Conservation (phyloP, 2,797 vertebrate species). For the Gymnoscopelus braueri region DNA sequence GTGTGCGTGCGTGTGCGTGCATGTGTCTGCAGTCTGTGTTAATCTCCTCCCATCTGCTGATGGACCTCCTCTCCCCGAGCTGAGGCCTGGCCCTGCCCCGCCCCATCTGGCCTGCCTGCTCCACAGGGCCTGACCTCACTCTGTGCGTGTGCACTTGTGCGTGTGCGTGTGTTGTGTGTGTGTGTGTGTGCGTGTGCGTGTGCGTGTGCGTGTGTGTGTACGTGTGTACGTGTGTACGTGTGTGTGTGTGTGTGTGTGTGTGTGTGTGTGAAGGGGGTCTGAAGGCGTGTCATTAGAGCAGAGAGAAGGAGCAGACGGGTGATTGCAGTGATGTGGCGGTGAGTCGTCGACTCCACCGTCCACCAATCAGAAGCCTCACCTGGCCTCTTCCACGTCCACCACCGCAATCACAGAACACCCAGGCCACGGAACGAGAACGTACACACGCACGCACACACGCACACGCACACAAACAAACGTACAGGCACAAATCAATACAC, state of each 20-base stretch:
- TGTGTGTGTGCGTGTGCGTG: conserved; percentile 26
- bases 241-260: neutral
- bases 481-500: no score
- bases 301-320: conserved; percentile 76
- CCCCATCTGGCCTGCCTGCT: conserved; percentile 66
- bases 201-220: conserved; percentile 1
- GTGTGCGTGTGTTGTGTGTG: conserved; percentile 34
- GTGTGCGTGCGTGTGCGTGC: conserved; percentile 25
- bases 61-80: conserved; percentile 73
- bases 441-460: conserved; percentile 17
- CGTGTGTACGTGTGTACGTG: neutral
- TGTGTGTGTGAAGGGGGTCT: conserved; percentile 43
- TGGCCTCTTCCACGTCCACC: conserved; percentile 67
- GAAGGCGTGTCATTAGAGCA: conserved; percentile 83
- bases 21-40: conserved; percentile 54
- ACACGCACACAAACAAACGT: conserved; percentile 1
- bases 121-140: conserved; percentile 65
- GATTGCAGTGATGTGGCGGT: conserved; percentile 82
- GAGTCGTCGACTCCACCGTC: conserved; percentile 67
- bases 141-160: conserved; percentile 17
- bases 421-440: conserved; percentile 28
- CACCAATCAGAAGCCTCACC: conserved; percentile 77
- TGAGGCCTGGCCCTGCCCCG: conserved; percentile 61
- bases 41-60: conserved; percentile 80
- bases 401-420: conserved; percentile 75